Base-by-base conservation (phyloP, 2,888 invertebrate genomes). In the Microdon myrmicae region DNA sequence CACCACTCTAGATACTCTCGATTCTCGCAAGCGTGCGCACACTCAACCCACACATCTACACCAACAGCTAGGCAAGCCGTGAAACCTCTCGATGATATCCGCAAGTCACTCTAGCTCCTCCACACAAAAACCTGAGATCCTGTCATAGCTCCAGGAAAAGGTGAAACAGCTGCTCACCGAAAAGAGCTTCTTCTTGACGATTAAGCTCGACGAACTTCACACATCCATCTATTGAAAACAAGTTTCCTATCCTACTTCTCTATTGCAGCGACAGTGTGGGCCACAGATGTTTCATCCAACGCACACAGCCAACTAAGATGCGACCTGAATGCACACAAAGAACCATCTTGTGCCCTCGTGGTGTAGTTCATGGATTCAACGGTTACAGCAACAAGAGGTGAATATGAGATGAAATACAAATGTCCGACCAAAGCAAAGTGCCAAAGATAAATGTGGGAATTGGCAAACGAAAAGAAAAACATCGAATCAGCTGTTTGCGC, bases 401-500 rank as follows among this genome's bases (percentile, higher is more conserved):
- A 9, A 17, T 20, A n/a, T 14, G 16, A 55, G 47, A 56, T 48
- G 39, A 23, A n/a, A 7, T 45, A 13, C 20, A 47, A 26, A 7
- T 8, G 25, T 17, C 5, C 22, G 3, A 5, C 13, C 10, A n/a
- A 13, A 4, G 3, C 9, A 19, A 10, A n/a, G 34, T 17, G 28
- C 9, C 12, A 19, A 14, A 4, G 32, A 54, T 26, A 28, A 59
- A 60, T 23, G 17, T 4, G 31, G 43, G 29, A 20, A 20, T 13
- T 39, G 38, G 3, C 23, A 39, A 61, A 55, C 16, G 45, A 22
- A 55, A 49, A 51, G 64, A 58, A 64, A 64, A 64, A 64, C 64
- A 64, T 64, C 56, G 64, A 51, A 64, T 53, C 64, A 64, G 64
- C 64, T 64, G 64, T 38, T 64, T 45, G 28, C 34, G 34, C 10